Evolutionary conservation across 2,113 vertebrate genomes (phyloP).

Genomic region (Planiliza haematocheilus): DNA sequence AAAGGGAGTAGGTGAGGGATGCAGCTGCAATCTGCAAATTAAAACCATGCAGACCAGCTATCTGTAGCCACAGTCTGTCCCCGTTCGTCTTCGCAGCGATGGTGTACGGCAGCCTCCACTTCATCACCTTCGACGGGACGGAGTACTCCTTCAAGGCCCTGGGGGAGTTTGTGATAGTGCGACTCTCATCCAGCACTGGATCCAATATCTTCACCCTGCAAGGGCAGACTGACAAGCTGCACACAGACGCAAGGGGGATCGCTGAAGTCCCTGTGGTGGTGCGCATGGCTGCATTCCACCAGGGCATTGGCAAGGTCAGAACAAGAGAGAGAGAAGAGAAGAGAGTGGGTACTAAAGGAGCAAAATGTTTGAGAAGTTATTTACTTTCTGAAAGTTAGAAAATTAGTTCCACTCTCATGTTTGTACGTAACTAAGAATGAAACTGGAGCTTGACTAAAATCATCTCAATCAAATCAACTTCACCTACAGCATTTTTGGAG

Average conservation of each 20-base stretch:
- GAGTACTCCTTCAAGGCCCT: constrained; percentile 85
- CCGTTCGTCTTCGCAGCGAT: constrained; percentile 70
- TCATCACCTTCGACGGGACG: constrained; percentile 85
- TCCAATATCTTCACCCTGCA: constrained; percentile 88
- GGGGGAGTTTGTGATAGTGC: constrained; percentile 85
- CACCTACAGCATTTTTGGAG: too few species aligned
- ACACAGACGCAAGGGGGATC: constrained; percentile 55
- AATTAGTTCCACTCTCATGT: background rate
- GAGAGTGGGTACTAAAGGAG: background rate
- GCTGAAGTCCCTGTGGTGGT: constrained; percentile 76
- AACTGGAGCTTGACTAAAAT: too few species aligned
- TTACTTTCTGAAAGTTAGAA: background rate
- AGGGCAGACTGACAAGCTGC: constrained; percentile 78
- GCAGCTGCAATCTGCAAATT: background rate
- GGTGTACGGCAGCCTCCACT: constrained; percentile 85
- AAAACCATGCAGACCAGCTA: too few species aligned
- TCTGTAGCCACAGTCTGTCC: background rate
- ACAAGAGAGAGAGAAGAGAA: background rate
- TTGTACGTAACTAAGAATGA: background rate
- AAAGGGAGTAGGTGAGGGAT: constrained; percentile 81
- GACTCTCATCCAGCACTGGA: constrained; percentile 84
- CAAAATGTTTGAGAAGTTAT: background rate
- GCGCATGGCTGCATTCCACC: constrained; percentile 85
- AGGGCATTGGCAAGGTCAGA: constrained; percentile 85
- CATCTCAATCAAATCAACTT: too few species aligned